A percentile compares a stretch with the other conserved stretches of the same genome.
Conservation (phyloP, 1,140 invertebrate species). For the Papilio helenus region DNA sequence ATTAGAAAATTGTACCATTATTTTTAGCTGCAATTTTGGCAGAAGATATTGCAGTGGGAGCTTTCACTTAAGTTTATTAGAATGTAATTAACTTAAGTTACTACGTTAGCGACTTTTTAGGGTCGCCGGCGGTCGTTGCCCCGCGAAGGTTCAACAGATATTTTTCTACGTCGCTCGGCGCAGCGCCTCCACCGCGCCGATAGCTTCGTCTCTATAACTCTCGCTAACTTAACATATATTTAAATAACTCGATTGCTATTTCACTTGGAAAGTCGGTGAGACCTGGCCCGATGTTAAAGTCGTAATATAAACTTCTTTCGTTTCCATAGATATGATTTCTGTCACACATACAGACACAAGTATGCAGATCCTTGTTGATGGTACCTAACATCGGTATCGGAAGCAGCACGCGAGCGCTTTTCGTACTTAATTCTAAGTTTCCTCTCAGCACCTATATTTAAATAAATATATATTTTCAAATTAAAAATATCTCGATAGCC, state of each 20-base stretch:
- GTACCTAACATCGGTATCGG: neutral
- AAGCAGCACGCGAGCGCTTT: neutral
- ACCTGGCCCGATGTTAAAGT: neutral
- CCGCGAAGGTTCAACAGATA: conserved; percentile 32
- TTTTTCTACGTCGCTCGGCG: conserved; percentile 17
- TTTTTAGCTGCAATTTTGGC: conserved; percentile 6
- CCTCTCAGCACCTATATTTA: neutral
- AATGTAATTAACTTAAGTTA: no score
- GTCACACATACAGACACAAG: neutral
- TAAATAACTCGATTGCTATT: conserved; percentile 24
- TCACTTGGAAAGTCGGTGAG: neutral
- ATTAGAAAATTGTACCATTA: conserved; percentile 1
- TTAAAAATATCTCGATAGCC: no score
- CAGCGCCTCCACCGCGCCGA: neutral
- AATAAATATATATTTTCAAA: neutral
- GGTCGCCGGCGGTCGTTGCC: conserved; percentile 32
- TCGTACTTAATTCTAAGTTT: neutral
- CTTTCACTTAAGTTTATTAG: neutral
- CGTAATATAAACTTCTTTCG: neutral
- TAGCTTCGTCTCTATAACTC: conserved; percentile 11
- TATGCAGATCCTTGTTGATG: neutral
- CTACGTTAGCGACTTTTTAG: no score
- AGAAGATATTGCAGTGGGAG: neutral
- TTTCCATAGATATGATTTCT: neutral
- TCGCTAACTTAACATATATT: conserved; percentile 22